Evolutionary conservation across 2,888 invertebrate genomes (phyloP), one percentile per base, ranked within the genome.

Genomic region (Brachypalpus laphriformis): DNA sequence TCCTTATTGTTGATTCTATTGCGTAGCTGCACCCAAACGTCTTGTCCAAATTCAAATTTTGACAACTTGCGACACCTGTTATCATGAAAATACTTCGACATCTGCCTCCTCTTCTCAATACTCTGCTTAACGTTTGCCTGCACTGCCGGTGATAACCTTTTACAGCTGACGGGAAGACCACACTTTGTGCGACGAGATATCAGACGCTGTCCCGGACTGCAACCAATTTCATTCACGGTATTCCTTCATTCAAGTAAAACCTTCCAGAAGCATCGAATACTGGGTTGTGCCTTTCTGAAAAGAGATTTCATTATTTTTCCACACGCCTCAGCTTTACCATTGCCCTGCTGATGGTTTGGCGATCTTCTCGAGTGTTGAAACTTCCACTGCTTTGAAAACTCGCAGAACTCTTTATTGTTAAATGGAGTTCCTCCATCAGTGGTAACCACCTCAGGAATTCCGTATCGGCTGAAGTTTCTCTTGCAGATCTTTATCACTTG

Each of bases 381-480:
- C 45, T 28, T 20, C 37, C 70, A 57, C 9, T 18, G 9, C 18
- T 16, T 49, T 68, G 68, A 11, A 31, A 56, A 59, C 16, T 40
- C 49, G 1, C n/a, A 16, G 7, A 72, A 72, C 2, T 72, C 9
- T 51, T 61, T 34, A 9, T 34, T 59, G 0, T 37, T n/a, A 11
- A 61, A 72, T 0, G 9, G 47, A 1, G 61, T 72, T n/a, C 51
- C 72, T 14, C 70, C 63, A 31, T 61, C 16, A 9, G 40, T 76
- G 1, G 11, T 9, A 3, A 85, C 56, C 1, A 74, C 75, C 1
- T 51, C 20, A 0, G 76, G 72, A 25, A 77, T 87, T 16, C 76
- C 82, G 18, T 86, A 14, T 49, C 82, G 42, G 9, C 82, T 71
- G 18, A 82, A 78, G 18, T 82, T 78, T 16, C 49, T 74, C 5